Base-by-base conservation (phyloP, 1,140 invertebrate genomes). In the Euglossa dilemma region DNA sequence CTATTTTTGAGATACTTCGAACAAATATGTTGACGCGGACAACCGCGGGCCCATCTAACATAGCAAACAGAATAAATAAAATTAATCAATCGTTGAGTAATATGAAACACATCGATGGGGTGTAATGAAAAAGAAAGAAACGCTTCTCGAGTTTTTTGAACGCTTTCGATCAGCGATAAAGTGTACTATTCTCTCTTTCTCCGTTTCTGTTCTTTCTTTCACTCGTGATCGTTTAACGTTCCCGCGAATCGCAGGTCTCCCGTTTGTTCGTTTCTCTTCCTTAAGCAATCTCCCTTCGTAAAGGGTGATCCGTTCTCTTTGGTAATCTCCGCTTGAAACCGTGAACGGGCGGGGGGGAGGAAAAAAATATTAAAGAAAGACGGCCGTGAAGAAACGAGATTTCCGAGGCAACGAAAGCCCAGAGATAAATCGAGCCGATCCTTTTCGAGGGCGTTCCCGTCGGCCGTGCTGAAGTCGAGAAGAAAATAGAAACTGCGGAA, bases 1-100 rank as follows among this genome's bases (percentile, higher is more conserved):
- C 98, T 96, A 99, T 99, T 97, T 98, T 99, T 95, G 98, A 98
- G 96, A 99, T 99, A 97, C 98, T 98, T 96, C 98, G 96, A 95
- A 99, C 97, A 97, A 98, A 98, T 96, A 99, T 98, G 97, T 99
- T 99, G 96, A 99, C 98, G 95, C 96, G 96, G 95, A 98, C 97
- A 95, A 97, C 96, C 93, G 97, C 97, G 94, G 97, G 97, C 94
- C 97, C 97, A 97, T 97, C 97, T 97, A 96, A 95, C 92, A 95
- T 95, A 92, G 91, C 92, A 94, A 95, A 94, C 91, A 94, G 91
- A 93, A 93, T 90, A 93, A 91, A 91, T 84, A 91, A 87, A 90
- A 93, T 93, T 93, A 93, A 94, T 93, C 88, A 93, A 83, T 93
- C 87, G 90, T 85, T 87, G 85, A 85, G 77, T 77, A 89, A 82